A percentile compares a stretch with the other conserved stretches of the same genome.
Conservation (phyloP, 2,797 vertebrate species). For the Eospalax fontanierii region DNA sequence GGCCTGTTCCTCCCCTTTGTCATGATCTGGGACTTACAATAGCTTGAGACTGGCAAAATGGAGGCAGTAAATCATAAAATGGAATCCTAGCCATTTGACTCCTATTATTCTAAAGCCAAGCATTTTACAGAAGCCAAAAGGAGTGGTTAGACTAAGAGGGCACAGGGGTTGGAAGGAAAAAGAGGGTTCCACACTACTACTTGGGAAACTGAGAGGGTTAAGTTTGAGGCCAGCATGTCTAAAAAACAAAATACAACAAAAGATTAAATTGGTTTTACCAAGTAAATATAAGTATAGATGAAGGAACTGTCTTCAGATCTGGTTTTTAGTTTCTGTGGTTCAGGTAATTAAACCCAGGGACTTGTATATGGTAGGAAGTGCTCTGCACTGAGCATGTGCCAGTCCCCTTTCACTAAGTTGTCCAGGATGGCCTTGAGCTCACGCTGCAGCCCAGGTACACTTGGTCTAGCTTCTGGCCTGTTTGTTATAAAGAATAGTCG, state of each 20-base stretch:
- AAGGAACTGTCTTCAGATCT: not conserved
- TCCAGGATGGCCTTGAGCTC: not conserved
- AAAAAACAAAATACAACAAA: not conserved
- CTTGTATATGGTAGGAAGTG: not conserved
- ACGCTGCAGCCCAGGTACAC: not conserved
- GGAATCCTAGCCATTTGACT: too few relatives aligned
- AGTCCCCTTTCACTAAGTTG: not conserved
- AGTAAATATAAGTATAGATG: not conserved
- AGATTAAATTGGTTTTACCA: not conserved
- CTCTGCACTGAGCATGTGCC: not conserved
- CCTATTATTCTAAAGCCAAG: too few relatives aligned
- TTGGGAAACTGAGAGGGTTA: not conserved
- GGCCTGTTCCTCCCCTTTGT: too few relatives aligned
- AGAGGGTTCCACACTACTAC: too few relatives aligned
- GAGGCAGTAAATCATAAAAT: too few relatives aligned
- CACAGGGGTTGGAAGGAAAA: too few relatives aligned
- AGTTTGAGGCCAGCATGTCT: not conserved
- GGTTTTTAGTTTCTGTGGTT: not conserved
- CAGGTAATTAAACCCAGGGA: not conserved
- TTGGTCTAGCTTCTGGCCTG: not conserved
- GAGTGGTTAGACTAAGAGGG: too few relatives aligned
- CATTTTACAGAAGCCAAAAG: too few relatives aligned
- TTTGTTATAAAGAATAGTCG: not conserved
- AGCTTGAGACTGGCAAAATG: too few relatives aligned
- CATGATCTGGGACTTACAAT: too few relatives aligned